phyloP scores from a whole-genome alignment of 2,113 vertebrate genomes.

The Papio anubis region DNA sequence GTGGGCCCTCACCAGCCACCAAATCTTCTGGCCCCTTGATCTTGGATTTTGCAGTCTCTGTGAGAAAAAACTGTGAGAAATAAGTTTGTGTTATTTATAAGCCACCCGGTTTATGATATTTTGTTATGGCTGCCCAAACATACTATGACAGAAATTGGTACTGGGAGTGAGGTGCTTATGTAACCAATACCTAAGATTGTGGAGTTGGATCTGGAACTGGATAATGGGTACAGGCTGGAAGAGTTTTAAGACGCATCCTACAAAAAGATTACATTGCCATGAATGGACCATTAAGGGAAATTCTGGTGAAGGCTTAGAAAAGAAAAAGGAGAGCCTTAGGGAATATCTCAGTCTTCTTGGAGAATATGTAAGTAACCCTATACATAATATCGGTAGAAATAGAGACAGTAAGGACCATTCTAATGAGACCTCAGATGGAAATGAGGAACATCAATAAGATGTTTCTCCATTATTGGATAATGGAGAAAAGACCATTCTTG shows the following conservation, averaged over 20 bases:
- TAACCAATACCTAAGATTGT: background rate
- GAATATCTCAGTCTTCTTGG: too few relatives aligned
- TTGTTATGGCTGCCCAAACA: background rate
- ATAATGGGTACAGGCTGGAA: background rate
- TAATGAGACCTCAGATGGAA: background rate
- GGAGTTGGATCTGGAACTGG: background rate
- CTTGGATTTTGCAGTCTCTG: background rate
- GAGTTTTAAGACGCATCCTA: background rate
- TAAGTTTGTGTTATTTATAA: background rate
- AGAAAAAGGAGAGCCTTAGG: background rate
- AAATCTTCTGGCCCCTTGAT: background rate
- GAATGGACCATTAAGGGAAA: background rate
- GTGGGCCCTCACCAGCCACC: too few relatives aligned
- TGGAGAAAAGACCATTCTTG: background rate
- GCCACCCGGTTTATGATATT: background rate
- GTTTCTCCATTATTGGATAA: background rate
- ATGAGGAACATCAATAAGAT: background rate
- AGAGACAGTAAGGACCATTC: background rate
- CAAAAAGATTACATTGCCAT: background rate
- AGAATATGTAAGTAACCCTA: background rate
- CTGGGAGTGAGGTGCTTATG: background rate
- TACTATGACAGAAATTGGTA: background rate
- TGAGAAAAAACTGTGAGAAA: background rate
- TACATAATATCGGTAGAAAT: background rate
- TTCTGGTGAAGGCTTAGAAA: background rate